Evolutionary conservation across 2,113 vertebrate species (phyloP).

Genomic region (Ctenodactylus gundi): DNA sequence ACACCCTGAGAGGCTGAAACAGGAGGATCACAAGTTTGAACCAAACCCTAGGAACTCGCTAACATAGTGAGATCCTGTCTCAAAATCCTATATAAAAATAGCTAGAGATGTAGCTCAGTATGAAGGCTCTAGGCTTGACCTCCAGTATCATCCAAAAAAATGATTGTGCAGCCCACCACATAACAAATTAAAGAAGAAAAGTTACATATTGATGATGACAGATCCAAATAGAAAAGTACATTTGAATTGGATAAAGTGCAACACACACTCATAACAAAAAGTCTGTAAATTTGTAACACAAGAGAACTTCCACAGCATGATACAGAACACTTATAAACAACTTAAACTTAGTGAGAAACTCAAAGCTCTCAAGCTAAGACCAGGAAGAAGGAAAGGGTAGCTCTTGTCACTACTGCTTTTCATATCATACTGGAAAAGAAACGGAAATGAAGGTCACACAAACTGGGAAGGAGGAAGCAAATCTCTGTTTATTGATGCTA

Average conservation of each 20-base stretch:
- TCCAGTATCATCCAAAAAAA: no score
- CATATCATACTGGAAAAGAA: neutral
- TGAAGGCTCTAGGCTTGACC: no score
- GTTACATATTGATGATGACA: neutral
- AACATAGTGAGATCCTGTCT: no score
- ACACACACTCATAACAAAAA: neutral
- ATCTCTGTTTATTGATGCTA: neutral
- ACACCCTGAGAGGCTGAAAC: no score
- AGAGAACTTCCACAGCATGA: neutral
- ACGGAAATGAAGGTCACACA: neutral
- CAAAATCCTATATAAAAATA: no score
- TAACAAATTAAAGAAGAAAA: neutral
- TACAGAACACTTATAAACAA: neutral
- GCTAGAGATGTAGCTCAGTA: no score
- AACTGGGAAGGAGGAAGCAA: neutral
- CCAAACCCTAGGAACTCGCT: no score
- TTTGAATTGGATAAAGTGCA: neutral
- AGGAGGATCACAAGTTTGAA: no score
- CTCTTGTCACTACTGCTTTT: neutral
- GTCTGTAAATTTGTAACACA: neutral
- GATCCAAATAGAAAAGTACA: neutral
- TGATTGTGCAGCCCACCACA: neutral
- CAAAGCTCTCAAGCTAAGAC: neutral
- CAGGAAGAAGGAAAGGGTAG: neutral
- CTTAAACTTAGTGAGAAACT: neutral